Percentiles rank a stretch among this genome's conserved stretches.
Evolutionary conservation across 2,113 vertebrate genomes (phyloP).

Genomic region (Lepus americanus): DNA sequence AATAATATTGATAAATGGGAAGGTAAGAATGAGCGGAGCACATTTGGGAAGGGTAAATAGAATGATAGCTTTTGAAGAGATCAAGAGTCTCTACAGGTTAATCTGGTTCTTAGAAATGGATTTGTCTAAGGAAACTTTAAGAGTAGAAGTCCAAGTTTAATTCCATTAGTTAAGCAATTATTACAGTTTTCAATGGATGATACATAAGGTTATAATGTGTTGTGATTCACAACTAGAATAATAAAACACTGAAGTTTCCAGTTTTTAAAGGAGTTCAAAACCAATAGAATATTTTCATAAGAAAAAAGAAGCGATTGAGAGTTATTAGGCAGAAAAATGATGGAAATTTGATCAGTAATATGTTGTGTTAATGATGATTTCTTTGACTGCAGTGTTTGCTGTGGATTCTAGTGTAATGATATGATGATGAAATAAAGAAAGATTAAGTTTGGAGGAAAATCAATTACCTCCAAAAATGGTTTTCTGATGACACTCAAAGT

Average conservation of each 20-base stretch:
- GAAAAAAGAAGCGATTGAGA: background rate
- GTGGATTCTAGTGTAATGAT: background rate
- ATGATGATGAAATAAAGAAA: conserved; percentile 8
- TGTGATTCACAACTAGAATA: background rate
- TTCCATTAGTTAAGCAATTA: conserved; percentile 11
- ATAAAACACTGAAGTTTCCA: background rate
- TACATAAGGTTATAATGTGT: background rate
- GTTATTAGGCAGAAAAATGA: background rate
- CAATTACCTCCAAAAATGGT: background rate
- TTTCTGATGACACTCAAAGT: background rate
- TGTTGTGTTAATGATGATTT: conserved; percentile 24
- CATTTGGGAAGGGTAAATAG: background rate
- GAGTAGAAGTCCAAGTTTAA: conserved; percentile 17
- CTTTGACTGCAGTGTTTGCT: background rate
- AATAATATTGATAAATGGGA: background rate
- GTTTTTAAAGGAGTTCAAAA: background rate
- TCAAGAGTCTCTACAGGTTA: background rate
- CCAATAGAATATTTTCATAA: background rate
- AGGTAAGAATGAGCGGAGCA: background rate
- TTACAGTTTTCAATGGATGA: background rate
- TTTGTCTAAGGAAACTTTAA: background rate
- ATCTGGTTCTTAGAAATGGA: background rate
- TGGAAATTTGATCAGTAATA: background rate
- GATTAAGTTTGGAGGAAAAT: background rate
- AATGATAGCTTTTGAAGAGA: background rate